A percentile compares a stretch with the other conserved stretches of the same genome.
Conservation (phyloP, 1,140 invertebrate genomes). For the Monochamus saltuarius region DNA sequence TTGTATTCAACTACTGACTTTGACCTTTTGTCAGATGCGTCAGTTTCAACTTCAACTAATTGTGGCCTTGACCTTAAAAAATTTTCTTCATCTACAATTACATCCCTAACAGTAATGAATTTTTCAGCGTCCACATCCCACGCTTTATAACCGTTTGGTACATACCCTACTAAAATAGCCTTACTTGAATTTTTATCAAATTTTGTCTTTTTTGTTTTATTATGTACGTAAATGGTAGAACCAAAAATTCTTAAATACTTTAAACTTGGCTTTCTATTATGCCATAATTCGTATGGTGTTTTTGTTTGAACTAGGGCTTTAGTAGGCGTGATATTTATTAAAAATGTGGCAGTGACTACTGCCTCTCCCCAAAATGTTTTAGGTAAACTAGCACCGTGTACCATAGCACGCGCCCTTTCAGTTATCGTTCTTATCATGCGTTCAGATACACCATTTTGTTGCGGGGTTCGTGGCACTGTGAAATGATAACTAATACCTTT, state of each 20-base stretch:
- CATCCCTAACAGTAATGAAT: conserved; percentile 48
- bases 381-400: conserved; percentile 43
- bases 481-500: conserved; percentile 55
- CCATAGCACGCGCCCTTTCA: conserved; percentile 51
- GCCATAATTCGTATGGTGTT: conserved; percentile 56
- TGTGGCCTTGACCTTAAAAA: conserved; percentile 39
- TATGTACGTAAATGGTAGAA: conserved; percentile 50
- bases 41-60: background rate
- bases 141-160: conserved; percentile 53
- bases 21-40: background rate
- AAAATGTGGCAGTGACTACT: conserved; percentile 48
- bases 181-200: conserved; percentile 52
- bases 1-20: background rate
- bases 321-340: conserved; percentile 53
- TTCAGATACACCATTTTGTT: conserved; percentile 57
- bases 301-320: conserved; percentile 45
- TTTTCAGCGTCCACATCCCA: conserved; percentile 46
- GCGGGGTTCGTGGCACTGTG: conserved; percentile 53
- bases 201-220: conserved; percentile 50
- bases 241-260: conserved; percentile 55
- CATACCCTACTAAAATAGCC: conserved; percentile 51
- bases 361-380: conserved; percentile 51
- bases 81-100: conserved; percentile 51
- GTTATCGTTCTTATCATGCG: conserved; percentile 53
- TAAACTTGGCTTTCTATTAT: conserved; percentile 51